phyloP scores from a whole-genome alignment of 2,113 vertebrate species.

The Takifugu bimaculatus region DNA sequence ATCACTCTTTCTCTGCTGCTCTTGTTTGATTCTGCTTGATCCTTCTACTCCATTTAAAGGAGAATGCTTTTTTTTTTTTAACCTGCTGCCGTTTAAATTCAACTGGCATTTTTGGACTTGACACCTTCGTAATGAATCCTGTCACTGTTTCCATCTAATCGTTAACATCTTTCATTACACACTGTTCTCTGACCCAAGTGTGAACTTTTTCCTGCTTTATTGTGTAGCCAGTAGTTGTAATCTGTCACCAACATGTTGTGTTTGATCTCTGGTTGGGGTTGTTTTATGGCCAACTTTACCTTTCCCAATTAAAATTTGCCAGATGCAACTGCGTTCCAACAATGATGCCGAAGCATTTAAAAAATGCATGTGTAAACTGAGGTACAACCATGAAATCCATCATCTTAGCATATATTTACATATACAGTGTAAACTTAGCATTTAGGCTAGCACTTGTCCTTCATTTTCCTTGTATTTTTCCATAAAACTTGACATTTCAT shows the following conservation, averaged over 20 bases:
- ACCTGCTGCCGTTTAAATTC: conserved; percentile 11
- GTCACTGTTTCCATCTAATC: conserved; percentile 15
- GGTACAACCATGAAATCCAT: too few species aligned
- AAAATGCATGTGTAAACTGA: conserved; percentile 10
- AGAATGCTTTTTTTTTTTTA: not conserved
- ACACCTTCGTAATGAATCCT: conserved; percentile 1
- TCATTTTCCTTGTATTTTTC: too few species aligned
- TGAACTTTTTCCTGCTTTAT: conserved; percentile 33
- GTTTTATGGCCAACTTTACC: conserved; percentile 72
- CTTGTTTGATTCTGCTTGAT: not conserved
- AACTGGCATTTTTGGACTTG: not conserved
- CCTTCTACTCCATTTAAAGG: not conserved
- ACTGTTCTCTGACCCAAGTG: not conserved
- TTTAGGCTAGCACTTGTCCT: too few species aligned
- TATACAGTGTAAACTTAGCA: too few species aligned
- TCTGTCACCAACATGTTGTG: conserved; percentile 72
- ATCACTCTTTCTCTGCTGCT: not conserved
- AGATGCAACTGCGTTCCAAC: conserved; percentile 71
- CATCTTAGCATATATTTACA: too few species aligned
- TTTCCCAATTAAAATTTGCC: conserved; percentile 70
- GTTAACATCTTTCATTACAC: conserved; percentile 6
- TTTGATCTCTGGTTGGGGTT: conserved; percentile 76
- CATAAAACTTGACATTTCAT: too few species aligned
- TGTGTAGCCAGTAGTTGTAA: conserved; percentile 61
- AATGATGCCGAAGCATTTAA: conserved; percentile 43